phyloP scores from a whole-genome alignment of 1,140 invertebrate genomes.

The Monomorium pharaonis region DNA sequence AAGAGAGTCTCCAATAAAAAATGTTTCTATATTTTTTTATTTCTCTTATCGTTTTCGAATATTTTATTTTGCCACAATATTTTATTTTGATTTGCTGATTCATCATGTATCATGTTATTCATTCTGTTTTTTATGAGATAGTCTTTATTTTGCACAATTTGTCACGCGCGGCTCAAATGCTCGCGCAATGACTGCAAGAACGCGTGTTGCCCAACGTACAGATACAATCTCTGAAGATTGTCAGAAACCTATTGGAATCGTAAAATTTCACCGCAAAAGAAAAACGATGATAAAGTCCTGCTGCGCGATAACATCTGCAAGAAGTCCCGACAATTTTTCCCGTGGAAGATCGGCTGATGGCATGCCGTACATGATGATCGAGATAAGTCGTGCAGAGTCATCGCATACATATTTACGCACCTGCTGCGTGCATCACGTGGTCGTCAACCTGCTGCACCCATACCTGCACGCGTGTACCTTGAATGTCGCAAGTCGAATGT shows the following conservation, averaged over 20 bases:
- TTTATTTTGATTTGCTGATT: background rate
- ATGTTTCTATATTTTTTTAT: background rate
- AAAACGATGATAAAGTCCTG: background rate
- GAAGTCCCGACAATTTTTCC: background rate
- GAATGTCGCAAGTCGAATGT: no score
- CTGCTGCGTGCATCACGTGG: background rate
- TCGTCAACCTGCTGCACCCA: slow-evolving; percentile 12
- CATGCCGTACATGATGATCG: slow-evolving; percentile 8
- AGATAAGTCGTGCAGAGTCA: slow-evolving; percentile 15
- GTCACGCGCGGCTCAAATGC: background rate
- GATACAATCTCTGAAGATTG: background rate
- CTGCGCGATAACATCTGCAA: background rate
- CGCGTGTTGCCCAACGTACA: background rate
- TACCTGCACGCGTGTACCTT: no score
- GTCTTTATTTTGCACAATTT: background rate
- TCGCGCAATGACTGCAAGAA: background rate
- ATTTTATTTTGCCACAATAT: background rate
- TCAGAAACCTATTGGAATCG: background rate
- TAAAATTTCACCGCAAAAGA: background rate
- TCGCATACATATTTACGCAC: background rate
- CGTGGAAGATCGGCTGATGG: background rate
- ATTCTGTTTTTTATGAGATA: background rate
- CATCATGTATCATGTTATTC: background rate
- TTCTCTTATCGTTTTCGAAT: background rate
- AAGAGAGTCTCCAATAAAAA: background rate